Base-by-base conservation (phyloP, 37 sponge, comb jelly and placozoan genomes). In the Lycopodina hypogea region DNA sequence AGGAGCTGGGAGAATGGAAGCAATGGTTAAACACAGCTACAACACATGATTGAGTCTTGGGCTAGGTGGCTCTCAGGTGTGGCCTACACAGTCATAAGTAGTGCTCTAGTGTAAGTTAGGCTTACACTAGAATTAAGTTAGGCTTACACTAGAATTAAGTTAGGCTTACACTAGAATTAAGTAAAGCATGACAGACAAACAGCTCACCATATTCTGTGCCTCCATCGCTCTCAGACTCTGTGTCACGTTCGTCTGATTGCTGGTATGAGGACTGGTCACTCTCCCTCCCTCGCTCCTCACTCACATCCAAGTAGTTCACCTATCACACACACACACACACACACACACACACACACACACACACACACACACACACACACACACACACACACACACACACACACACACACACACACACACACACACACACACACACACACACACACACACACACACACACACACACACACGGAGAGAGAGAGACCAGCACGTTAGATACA, bases 211-310 rank as follows among this genome's bases (percentile, higher is more conserved):
- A 78, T 21, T 83, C 89, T 23, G 68, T 68, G 48, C 74, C 87
- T 29, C 60, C 80, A 58, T 79, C 84, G 68, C 71, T 71, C 22
- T 79, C 90, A 9, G 69, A 77, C 37, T 84, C 90, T 18, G 81
- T 63, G 4, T 61, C 71, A 22, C 68, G 74, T 37, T 71, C 79
- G 56, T 78, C 78, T 12, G 84, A 83, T 62, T 88, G 79, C 53
- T 88, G 65, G 70, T 88, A 88, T 2, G 52, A 66, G 33, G 89
- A 88, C 45, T 79, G 83, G 52, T 89, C 90, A 61, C 81, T 81
- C 65, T 77, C 79, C 4, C 28, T 34, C 2, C 56, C 75, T 11
- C 35, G 74, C 8, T 38, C 79, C 24, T 30, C 75, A 82, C 83
- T 66, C 19, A 83, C 78, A 55, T 83, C 90, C 24, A 81, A 37